These are phyloP conservation scores for Chelidonichthys spinosus DNA, from an alignment of 2,797 vertebrate species.

Conservation along the genomic window DNA sequence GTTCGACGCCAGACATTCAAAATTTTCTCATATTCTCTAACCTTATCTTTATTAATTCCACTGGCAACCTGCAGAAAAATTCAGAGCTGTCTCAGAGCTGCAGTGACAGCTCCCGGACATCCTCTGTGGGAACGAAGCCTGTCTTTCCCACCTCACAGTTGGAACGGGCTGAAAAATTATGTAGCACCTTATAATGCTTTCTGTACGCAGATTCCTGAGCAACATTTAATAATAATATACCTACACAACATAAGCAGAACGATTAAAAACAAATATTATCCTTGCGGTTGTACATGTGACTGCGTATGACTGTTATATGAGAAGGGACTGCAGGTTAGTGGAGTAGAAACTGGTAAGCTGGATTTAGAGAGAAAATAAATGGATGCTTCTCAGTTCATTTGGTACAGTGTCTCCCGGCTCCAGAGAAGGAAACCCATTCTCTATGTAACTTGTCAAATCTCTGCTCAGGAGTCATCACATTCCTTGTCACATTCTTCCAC, in stretches of 20 bases:
- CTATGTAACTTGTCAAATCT: conserved; percentile 68
- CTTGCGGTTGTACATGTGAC: conserved; percentile 11
- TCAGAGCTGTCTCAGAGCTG: conserved; percentile 75
- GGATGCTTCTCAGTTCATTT: conserved; percentile 73
- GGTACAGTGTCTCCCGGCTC: conserved; percentile 61
- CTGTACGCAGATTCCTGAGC: conserved; percentile 39
- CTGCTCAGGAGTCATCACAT: conserved; percentile 58
- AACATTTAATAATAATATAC: conserved; percentile 30
- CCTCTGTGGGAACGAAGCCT: conserved; percentile 57
- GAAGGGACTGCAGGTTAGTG: conserved; percentile 36
- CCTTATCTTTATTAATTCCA: conserved; percentile 85
- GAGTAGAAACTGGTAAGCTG: conserved; percentile 44
- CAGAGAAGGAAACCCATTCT: conserved; percentile 61
- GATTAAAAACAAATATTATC: conserved; percentile 25
- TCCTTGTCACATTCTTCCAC: conserved; percentile 42
- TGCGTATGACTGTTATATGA: conserved; percentile 23
- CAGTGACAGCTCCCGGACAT: conserved; percentile 78
- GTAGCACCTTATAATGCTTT: conserved; percentile 46
- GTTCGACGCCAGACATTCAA: conserved; percentile 74
- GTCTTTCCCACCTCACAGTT: neutral
- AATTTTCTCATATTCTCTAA: conserved; percentile 79
- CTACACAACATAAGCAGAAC: neutral
- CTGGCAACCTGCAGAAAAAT: conserved; percentile 84
- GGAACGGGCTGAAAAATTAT: conserved; percentile 46
- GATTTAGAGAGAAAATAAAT: conserved; percentile 67